Evolutionary conservation across 2,797 vertebrate species (phyloP).

Genomic region (Gephyroberyx darwinii): DNA sequence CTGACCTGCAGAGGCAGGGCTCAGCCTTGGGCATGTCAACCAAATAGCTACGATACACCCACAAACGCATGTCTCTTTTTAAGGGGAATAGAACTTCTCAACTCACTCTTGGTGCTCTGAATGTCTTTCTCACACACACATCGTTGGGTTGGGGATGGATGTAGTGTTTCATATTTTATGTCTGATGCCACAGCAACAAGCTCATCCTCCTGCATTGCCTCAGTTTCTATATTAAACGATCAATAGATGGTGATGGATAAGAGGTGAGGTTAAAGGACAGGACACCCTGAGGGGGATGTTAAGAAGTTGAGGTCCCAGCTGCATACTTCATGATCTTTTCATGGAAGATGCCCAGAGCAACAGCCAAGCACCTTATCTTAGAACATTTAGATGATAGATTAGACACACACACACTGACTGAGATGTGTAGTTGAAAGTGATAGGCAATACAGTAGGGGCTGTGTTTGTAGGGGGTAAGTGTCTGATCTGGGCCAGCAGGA

Average conservation of each 20-base stretch:
- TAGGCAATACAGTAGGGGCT: background rate
- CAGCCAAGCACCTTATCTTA: conserved; percentile 17
- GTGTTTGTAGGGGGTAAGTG: conserved; percentile 30
- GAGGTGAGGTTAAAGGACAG: background rate
- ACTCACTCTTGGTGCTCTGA: background rate
- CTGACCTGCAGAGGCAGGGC: conserved; percentile 17
- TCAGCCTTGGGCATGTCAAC: conserved; percentile 37
- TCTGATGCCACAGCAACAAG: background rate
- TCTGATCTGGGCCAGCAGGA: conserved; percentile 52
- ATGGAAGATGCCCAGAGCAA: background rate
- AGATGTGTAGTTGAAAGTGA: conserved; percentile 20
- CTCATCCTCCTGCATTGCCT: background rate
- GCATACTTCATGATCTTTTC: conserved; percentile 25
- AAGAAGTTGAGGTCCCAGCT: background rate
- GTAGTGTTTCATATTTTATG: background rate
- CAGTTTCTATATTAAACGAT: background rate
- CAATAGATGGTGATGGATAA: background rate
- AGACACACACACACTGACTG: conserved; percentile 10
- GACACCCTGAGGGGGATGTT: background rate
- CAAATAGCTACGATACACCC: conserved; percentile 19
- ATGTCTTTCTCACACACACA: background rate
- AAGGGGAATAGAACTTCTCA: background rate
- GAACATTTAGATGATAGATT: conserved; percentile 12
- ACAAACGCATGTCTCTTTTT: background rate
- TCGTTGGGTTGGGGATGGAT: background rate